These are phyloP conservation scores for Saccostrea glomerata DNA, from an alignment of 1,140 invertebrate species.

Conservation along the genomic window DNA sequence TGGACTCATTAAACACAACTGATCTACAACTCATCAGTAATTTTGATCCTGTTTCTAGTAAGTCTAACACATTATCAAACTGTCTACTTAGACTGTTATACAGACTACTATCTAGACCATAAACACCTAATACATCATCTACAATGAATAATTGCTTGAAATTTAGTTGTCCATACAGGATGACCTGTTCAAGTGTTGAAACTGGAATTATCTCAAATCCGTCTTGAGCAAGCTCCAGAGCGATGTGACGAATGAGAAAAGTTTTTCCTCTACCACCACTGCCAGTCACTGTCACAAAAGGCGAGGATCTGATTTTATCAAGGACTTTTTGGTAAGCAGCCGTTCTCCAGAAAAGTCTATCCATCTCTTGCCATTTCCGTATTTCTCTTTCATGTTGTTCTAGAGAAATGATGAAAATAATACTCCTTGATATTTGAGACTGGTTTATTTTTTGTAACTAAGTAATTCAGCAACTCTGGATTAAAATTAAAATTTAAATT, in stretches of 20 bases:
- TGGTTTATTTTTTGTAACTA: neutral
- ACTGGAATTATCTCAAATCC: neutral
- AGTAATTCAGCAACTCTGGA: too few species aligned
- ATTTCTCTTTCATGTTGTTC: neutral
- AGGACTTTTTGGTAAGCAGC: neutral
- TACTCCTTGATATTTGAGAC: neutral
- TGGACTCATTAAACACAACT: neutral
- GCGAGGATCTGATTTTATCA: neutral
- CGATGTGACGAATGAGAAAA: neutral
- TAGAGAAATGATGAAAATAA: neutral
- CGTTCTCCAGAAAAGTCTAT: neutral
- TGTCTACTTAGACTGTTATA: neutral
- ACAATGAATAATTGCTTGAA: neutral
- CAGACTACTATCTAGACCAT: neutral
- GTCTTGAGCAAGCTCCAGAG: neutral
- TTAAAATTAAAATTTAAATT: too few species aligned
- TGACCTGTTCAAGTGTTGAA: neutral
- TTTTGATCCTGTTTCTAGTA: neutral
- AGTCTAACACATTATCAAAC: neutral
- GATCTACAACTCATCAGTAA: neutral
- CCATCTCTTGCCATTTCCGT: neutral
- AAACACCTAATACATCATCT: neutral
- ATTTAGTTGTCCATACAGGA: neutral
- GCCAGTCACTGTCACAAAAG: neutral
- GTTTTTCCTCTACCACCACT: neutral